Evolutionary conservation across 2,113 vertebrate genomes (phyloP).

Genomic region (Piaya cayana): DNA sequence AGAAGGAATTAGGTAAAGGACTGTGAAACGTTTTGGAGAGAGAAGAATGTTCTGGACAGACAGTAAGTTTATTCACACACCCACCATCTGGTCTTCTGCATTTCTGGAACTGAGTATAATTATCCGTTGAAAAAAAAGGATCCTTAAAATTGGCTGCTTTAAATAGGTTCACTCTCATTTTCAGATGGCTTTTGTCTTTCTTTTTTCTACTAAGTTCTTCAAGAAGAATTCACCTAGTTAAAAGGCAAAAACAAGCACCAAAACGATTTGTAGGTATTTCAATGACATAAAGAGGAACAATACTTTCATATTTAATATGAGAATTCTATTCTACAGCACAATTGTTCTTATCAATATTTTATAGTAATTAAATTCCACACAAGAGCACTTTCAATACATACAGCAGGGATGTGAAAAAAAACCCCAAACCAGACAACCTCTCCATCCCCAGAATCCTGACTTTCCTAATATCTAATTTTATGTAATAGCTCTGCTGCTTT

Average conservation of each 20-base stretch:
- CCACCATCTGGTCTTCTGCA: neutral
- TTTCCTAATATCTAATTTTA: neutral
- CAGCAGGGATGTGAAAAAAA: neutral
- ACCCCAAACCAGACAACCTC: neutral
- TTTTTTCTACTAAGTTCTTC: slow-evolving; percentile 91
- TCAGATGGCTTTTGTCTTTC: slow-evolving; percentile 78
- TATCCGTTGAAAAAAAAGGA: neutral
- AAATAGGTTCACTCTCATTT: neutral
- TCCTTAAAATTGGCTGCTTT: neutral
- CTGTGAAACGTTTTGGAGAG: neutral
- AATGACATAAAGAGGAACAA: neutral
- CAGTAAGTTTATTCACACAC: slow-evolving; percentile 30
- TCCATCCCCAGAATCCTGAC: neutral
- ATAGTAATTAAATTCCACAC: neutral
- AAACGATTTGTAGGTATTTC: neutral
- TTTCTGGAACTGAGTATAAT: slow-evolving; percentile 20
- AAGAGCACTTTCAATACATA: neutral
- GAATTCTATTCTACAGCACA: neutral
- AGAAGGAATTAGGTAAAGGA: slow-evolving; percentile 10
- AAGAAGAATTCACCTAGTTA: slow-evolving; percentile 94
- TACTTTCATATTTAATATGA: neutral
- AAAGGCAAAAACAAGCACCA: slow-evolving; percentile 2
- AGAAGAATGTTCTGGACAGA: slow-evolving; percentile 1
- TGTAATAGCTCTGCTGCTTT: neutral
- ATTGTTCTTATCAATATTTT: neutral